These are phyloP conservation scores for Penelope pileata DNA, from an alignment of 2,113 vertebrate species.

Conservation along the genomic window DNA sequence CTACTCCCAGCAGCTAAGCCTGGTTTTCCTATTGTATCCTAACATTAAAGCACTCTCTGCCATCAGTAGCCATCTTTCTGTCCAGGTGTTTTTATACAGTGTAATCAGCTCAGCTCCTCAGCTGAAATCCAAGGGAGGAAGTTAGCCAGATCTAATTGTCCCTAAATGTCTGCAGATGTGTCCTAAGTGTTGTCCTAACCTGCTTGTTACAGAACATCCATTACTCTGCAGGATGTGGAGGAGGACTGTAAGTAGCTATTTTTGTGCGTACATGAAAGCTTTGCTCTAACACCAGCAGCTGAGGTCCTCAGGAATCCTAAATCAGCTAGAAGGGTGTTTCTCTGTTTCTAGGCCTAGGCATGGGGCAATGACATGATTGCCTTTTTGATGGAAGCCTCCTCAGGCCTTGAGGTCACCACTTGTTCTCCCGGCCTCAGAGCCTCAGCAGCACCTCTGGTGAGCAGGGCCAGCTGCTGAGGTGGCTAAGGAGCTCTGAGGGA, in stretches of 20 bases:
- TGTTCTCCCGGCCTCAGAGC: background rate
- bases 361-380: background rate
- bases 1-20: background rate
- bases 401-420: background rate
- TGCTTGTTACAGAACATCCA: accelerated
- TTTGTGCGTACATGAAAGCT: accelerated
- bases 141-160: accelerated
- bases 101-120: background rate
- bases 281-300: background rate
- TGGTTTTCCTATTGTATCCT: background rate
- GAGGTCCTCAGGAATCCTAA: background rate
- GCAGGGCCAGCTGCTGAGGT: background rate
- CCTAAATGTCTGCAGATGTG: accelerated
- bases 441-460: background rate
- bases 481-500: background rate
- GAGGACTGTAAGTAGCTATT: background rate
- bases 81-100: background rate
- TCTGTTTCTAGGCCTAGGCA: accelerated
- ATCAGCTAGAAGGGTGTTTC: background rate
- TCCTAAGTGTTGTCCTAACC: background rate
- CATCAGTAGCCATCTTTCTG: background rate
- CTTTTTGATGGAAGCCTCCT: background rate
- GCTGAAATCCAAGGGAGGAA: background rate
- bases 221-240: accelerated
- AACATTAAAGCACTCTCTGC: background rate